These are phyloP conservation scores for Orius insidiosus DNA, from an alignment of 1,140 invertebrate genomes.

Conservation along the genomic window DNA sequence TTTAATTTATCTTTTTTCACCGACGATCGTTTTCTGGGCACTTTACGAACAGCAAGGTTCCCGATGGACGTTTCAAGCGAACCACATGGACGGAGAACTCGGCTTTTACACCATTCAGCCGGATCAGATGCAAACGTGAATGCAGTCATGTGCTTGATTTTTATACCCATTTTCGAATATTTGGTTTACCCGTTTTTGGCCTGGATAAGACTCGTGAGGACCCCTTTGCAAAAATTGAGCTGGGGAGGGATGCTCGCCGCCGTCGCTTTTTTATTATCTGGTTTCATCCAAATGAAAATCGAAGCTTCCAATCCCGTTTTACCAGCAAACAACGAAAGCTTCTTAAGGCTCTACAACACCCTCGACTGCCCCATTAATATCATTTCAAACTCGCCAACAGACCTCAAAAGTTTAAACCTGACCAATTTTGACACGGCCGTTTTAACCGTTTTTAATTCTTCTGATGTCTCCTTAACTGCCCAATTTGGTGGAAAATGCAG, in stretches of 20 bases:
- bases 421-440: too few species aligned
- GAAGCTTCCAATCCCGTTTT: constrained; percentile 33
- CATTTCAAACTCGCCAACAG: neutral
- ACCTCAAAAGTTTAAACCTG: too few species aligned
- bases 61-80: constrained; percentile 87
- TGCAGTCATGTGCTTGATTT: constrained; percentile 63
- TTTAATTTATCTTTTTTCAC: constrained; percentile 60
- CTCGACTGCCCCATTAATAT: constrained; percentile 25
- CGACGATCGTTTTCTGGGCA: constrained; percentile 80
- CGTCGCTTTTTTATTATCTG: constrained; percentile 73
- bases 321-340: constrained; percentile 25
- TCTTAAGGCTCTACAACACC: constrained; percentile 54
- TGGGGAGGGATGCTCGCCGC: constrained; percentile 70
- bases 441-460: too few species aligned
- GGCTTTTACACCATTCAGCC: constrained; percentile 52
- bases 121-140: constrained; percentile 81
- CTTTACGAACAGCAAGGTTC: constrained; percentile 80
- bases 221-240: constrained; percentile 57
- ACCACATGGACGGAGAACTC: constrained; percentile 70
- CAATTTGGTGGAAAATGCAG: too few species aligned
- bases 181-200: constrained; percentile 42
- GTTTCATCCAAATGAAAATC: constrained; percentile 59
- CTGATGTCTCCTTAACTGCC: too few species aligned
- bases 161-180: constrained; percentile 76
- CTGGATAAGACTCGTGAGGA: constrained; percentile 32